Base-by-base conservation (phyloP, 1,140 invertebrate genomes). In the Scaptomyza pallida region DNA sequence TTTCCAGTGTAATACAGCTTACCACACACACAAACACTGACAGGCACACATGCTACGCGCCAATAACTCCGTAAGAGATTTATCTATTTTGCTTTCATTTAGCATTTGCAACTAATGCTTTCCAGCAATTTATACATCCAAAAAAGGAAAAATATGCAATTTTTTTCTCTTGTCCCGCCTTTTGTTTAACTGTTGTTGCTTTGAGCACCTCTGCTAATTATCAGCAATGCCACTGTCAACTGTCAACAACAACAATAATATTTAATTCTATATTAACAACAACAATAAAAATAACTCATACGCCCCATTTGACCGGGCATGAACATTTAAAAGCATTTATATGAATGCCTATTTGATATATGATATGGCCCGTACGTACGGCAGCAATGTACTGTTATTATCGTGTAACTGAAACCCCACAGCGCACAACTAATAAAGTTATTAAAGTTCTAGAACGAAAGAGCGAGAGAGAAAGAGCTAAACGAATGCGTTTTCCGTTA, bases 181-280 rank as follows among this genome's bases (percentile, higher is more conserved):
- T 50, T 61, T 55, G 40, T 50, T 40, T n/a, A n/a, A 6, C 21
- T 56, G n/a, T n/a, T 51, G 13, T 15, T 48, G 13, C 15, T 55
- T 55, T 51, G 23, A 48, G 23, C 13, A 37, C 59, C 60, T 44
- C 45, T 44, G 57, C 77, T 81, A 80, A 81, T 80, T 61, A 72
- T 76, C 56, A 37, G 12, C 57, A 51, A 19, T 68, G 72, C 68
- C 68, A 75, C 63, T 76, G 78, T 72, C 61, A 68, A n/a, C n/a
- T 52, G 68, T 55, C 43, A 54, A 60, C 43, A 64, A 41, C 33
- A 37, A 26, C 23, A 26, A 26, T 26, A 37, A 4, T 37, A n/a
- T n/a, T 5, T 3, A n/a, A 37, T n/a, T 37, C 12, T 4, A 5
- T 5, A 37, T n/a, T 21, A 21, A 21, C 21, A 21, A 35, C n/a